Base-by-base conservation (phyloP, 1,140 invertebrate species). In the Panonychus citri region DNA sequence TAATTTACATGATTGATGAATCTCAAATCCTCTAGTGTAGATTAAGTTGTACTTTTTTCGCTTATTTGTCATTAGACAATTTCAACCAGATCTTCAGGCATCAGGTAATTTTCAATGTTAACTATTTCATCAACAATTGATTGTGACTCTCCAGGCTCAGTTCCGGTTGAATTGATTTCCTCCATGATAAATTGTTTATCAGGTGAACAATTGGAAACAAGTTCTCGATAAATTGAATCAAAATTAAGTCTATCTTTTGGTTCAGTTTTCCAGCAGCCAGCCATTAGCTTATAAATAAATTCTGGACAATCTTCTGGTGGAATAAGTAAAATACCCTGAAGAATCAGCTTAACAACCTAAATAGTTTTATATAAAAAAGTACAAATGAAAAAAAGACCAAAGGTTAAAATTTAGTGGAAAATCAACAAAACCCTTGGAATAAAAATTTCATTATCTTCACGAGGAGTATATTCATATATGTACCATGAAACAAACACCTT, bases 261-360 rank as follows among this genome's bases (percentile, higher is more conserved):
- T 60, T 90, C 83, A 0, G 77, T 77, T 65, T 81, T 81, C 85
- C 86, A 91, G 62, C 85, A 89, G 2, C 78, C 76, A 4, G 77
- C 72, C 85, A 90, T 90, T 58, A 90, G 67, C 60, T 84, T 77
- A 58, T 78, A 80, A 3, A 88, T 77, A 25, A 79, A 74, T 0
- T 76, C 70, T 0, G 85, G 85, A 65, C 83, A 86, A 59, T 82
- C 79, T 57, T 83, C 79, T 0, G 85, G 83, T 10, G 83, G 78
- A 17, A 81, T 80, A n/a, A 91, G 69, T 62, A 85, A 77, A 55
- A 84, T 83, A 0, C 83, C 83, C 62, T 86, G 79, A 12, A 84
- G 71, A 60, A 91, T 83, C 34, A 88, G 69, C 62, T 83, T 82
- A 3, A 89, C 77, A 1, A 83, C 85, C 79, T 81, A 62, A 10